phyloP scores from a whole-genome alignment of 2,113 vertebrate species.

The Zosterops japonicus region DNA sequence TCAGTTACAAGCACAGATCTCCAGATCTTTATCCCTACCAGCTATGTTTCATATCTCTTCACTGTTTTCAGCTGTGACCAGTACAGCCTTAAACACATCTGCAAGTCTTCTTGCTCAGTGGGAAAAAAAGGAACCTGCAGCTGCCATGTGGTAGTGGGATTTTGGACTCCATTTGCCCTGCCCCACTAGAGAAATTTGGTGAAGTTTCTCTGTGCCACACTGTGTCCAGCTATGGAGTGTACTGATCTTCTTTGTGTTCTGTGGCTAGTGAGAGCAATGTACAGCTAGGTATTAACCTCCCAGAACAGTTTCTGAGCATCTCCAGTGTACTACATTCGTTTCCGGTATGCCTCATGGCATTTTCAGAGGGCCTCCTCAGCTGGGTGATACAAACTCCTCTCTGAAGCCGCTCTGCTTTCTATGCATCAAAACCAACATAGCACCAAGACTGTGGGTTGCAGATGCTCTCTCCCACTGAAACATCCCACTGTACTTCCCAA shows the following conservation, averaged over 20 bases:
- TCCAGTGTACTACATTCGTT: background rate
- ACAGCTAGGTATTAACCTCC: background rate
- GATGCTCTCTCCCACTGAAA: background rate
- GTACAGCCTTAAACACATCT: background rate
- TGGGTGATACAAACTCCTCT: background rate
- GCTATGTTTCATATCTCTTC: background rate
- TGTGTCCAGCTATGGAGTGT: background rate
- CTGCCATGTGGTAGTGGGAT: background rate
- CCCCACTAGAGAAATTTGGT: background rate
- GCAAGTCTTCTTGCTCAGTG: background rate
- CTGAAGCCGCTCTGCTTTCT: background rate
- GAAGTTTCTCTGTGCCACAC: background rate
- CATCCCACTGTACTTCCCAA: background rate
- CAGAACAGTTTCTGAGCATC: background rate
- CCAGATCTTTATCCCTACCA: background rate
- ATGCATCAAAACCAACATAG: background rate
- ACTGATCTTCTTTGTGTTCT: background rate
- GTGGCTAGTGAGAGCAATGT: background rate
- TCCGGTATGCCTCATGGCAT: background rate
- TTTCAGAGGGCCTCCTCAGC: background rate
- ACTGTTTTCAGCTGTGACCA: background rate
- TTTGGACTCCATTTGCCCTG: background rate
- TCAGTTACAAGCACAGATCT: background rate
- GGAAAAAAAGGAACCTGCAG: background rate
- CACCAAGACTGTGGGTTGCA: background rate